Evolutionary conservation across 2,113 vertebrate genomes (phyloP).

Genomic region (Danionella cerebrum): DNA sequence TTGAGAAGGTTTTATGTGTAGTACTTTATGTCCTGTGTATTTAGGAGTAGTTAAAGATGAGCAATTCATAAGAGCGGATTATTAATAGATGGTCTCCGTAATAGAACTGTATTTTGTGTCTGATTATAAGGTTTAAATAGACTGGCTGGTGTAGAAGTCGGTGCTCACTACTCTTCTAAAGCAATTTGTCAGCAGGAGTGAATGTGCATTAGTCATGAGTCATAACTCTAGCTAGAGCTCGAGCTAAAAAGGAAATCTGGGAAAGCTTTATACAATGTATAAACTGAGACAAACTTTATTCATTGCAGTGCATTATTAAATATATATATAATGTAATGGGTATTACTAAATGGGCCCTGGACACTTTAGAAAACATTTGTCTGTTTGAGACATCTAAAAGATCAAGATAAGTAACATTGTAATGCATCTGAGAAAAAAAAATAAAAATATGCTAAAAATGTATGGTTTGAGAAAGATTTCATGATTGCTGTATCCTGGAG

Average conservation of each 20-base stretch:
- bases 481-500: too few relatives aligned
- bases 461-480: too few relatives aligned
- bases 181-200: background rate
- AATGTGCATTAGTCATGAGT: background rate
- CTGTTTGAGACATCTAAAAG: too few relatives aligned
- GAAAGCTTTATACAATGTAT: too few relatives aligned
- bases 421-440: too few relatives aligned
- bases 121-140: constrained; percentile 7
- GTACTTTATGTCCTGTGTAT: constrained; percentile 8
- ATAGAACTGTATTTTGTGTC: background rate
- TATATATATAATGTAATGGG: too few relatives aligned
- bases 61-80: constrained; percentile 1
- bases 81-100: constrained; percentile 4
- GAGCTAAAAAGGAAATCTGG: background rate
- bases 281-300: too few relatives aligned
- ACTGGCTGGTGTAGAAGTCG: background rate
- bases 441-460: too few relatives aligned
- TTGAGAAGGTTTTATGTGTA: background rate
- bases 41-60: background rate
- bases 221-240: background rate
- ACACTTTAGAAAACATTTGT: too few relatives aligned
- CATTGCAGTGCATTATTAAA: too few relatives aligned
- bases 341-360: too few relatives aligned
- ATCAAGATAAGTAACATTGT: too few relatives aligned
- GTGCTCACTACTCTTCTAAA: background rate